Evolutionary conservation across 1,140 invertebrate genomes (phyloP).

Genomic region (Atopsyche davidsoni): DNA sequence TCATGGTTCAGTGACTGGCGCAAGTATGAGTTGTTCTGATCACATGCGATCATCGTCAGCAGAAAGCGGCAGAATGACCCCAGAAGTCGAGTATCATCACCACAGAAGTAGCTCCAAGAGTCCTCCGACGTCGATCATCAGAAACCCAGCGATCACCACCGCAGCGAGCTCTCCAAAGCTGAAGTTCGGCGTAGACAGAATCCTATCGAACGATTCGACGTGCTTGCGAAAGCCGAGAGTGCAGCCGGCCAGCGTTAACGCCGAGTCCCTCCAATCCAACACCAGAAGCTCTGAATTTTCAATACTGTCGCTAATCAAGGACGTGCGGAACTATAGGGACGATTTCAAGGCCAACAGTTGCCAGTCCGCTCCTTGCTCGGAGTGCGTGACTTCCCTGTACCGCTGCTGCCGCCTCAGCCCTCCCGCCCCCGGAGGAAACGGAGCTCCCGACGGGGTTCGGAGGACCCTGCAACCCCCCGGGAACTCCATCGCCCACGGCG

Average conservation of each 20-base stretch:
- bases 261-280: neutral
- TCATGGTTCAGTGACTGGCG: too few species aligned
- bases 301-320: conserved; percentile 27
- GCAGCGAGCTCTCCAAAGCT: conserved; percentile 32
- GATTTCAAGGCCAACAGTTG: conserved; percentile 25
- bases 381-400: conserved; percentile 42
- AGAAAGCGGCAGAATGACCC: conserved; percentile 1
- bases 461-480: too few species aligned
- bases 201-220: conserved; percentile 31
- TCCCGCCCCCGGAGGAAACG: neutral
- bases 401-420: conserved; percentile 37
- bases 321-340: conserved; percentile 10
- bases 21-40: conserved; percentile 14
- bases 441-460: neutral
- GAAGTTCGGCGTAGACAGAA: conserved; percentile 42
- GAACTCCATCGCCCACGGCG: too few species aligned
- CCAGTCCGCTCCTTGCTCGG: conserved; percentile 39
- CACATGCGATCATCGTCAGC: conserved; percentile 5
- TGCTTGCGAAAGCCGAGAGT: conserved; percentile 14
- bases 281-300: conserved; percentile 21
- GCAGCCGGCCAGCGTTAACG: conserved; percentile 2
- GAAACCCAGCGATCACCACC: neutral
- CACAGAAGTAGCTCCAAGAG: conserved; percentile 8
- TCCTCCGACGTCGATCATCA: conserved; percentile 2
- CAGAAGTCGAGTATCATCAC: neutral